Base-by-base conservation (phyloP, 2,888 invertebrate species). In the Drosophila pegasa region DNA sequence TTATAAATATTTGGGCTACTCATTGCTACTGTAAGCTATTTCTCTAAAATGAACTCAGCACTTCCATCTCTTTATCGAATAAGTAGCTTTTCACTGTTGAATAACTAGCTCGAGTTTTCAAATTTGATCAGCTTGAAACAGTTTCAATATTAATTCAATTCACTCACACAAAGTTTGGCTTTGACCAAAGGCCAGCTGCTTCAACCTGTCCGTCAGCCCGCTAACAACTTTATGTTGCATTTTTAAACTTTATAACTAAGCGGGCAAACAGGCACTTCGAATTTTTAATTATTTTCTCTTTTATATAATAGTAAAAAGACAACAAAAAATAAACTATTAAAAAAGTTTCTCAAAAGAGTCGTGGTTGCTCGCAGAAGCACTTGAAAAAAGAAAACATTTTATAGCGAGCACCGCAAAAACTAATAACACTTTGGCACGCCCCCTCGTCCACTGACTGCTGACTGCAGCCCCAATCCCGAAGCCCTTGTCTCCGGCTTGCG, bases 351-450 rank as follows among this genome's bases (percentile, higher is more conserved):
- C 29, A 38, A 45, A 43, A 59, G 40, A 70, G 22, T 33, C 35
- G 50, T 25, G 50, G 50, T 22, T 35, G 33, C 8, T 35, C 33
- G 48, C 9, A n/a, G 62, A 38, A 48, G 58, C 74, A 68, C 82
- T 82, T 69, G 69, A 82, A 77, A 82, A 61, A 68, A 40, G 16
- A 62, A 72, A 83, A 80, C 71, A 83, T 83, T 83, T 86, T 83
- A 83, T 80, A 86, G 80, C 80, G 51, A 66, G 69, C 76, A 86
- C 87, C 83, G 69, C 83, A 83, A 74, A 83, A 83, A 83, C 84
- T 83, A 83, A 83, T 83, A 83, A 86, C 84, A 86, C 87, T 83
- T 83, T 83, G 66, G 65, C 68, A 9, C 43, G 37, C 60, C 55
- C 37, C 62, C 22, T 35, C 8, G 43, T 43, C 65, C 41, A 12